Percentiles rank a stretch among this genome's conserved stretches.
Evolutionary conservation across 2,888 invertebrate species (phyloP).

Genomic region (Druceiella hillmani): DNA sequence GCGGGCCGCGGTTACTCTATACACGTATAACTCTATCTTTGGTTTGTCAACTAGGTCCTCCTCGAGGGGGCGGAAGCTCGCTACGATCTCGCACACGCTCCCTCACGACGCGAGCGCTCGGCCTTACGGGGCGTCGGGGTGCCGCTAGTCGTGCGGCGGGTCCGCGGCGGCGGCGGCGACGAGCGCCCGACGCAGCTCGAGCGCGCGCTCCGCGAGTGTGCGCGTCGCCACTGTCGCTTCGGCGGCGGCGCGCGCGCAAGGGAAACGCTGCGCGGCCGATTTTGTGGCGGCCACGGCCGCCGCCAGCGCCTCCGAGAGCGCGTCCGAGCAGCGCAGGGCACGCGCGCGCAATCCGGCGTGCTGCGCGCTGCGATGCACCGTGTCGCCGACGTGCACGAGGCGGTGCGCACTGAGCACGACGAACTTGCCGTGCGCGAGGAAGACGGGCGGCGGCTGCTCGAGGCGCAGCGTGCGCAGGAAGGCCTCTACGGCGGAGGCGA

Average conservation of each 20-base stretch:
- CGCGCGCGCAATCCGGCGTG: constrained; percentile 68
- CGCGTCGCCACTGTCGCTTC: constrained; percentile 92
- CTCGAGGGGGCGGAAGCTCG: too few species aligned
- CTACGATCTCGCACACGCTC: too few species aligned
- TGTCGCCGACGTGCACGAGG: constrained; percentile 91
- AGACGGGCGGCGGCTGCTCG: constrained; percentile 90
- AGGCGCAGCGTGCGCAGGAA: constrained; percentile 88
- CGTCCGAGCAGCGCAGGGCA: constrained; percentile 71
- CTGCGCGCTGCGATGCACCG: constrained; percentile 79
- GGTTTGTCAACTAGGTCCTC: too few species aligned
- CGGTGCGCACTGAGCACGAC: constrained; percentile 92
- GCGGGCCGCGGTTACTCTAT: too few species aligned
- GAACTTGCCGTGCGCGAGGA: constrained; percentile 90
- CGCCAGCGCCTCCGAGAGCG: constrained; percentile 74
- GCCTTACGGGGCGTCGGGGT: constrained; percentile 32
- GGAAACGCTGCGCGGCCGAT: constrained; percentile 86
- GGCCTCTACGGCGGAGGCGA: constrained; percentile 86
- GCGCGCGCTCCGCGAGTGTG: constrained; percentile 77
- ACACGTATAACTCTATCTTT: too few species aligned
- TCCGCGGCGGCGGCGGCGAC: constrained; percentile 61
- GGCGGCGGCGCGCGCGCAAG: constrained; percentile 83
- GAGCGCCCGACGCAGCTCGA: constrained; percentile 69
- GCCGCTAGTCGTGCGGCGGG: constrained; percentile 32
- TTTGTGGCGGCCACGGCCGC: constrained; percentile 84
- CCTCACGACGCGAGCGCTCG: constrained; percentile 37